Conservation (phyloP, 2,888 invertebrate species). For the Neuroscelio doddi region DNA sequence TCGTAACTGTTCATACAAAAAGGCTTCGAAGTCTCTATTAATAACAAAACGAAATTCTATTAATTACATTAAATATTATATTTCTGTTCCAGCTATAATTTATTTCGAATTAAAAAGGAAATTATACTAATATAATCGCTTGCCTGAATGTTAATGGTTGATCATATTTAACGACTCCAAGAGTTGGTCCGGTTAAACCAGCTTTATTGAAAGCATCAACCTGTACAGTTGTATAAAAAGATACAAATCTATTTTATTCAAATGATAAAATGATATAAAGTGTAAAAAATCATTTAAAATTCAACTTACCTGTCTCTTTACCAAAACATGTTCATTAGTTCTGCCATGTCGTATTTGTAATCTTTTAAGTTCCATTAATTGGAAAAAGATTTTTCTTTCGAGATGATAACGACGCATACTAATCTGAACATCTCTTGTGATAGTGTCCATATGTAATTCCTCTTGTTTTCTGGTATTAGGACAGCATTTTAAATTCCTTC, state of each 20-base stretch:
- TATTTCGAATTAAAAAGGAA: conserved; percentile 2
- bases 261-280: neutral
- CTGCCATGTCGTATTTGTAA: conserved; percentile 93
- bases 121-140: no score
- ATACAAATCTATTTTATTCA: neutral
- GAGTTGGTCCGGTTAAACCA: conserved; percentile 66
- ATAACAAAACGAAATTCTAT: conserved; percentile 4
- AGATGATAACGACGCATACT: conserved; percentile 91
- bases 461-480: conserved; percentile 75
- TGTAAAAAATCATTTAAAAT: no score
- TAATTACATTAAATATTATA: no score
- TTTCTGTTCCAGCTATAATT: neutral
- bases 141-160: conserved; percentile 68
- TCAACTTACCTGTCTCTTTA: conserved; percentile 85
- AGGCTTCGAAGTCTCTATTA: conserved; percentile 82
- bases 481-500: conserved; percentile 63
- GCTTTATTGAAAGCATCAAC: conserved; percentile 68
- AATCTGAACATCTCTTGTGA: conserved; percentile 89
- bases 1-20: conserved; percentile 89
- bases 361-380: conserved; percentile 91
- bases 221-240: no score
- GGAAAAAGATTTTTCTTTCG: conserved; percentile 93
- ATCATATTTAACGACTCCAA: conserved; percentile 68
- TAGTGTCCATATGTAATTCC: conserved; percentile 83
- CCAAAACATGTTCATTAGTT: conserved; percentile 88